These are phyloP conservation scores for Melangyna quadrimaculata DNA, from an alignment of 2,888 invertebrate species.

Conservation along the genomic window DNA sequence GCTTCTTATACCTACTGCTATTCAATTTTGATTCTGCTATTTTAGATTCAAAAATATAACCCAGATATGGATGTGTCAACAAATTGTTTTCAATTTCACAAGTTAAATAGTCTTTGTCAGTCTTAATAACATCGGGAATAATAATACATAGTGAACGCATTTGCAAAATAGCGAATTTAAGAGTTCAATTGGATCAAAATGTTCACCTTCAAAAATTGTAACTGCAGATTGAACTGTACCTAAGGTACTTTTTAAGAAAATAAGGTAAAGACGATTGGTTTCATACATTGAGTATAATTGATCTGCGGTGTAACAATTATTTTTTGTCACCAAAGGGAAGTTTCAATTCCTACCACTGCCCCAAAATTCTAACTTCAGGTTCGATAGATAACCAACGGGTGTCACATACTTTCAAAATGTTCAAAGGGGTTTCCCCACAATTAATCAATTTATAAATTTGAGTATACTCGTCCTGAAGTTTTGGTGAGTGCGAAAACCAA, in stretches of 20 bases:
- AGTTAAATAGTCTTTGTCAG: background rate
- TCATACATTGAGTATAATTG: too few species aligned
- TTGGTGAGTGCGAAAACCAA: too few species aligned
- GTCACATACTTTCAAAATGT: slow-evolving; percentile 49
- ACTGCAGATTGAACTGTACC: background rate
- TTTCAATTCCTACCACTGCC: slow-evolving; percentile 53
- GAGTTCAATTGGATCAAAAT: background rate
- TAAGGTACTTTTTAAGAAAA: background rate
- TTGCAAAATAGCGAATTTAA: background rate
- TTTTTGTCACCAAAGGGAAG: slow-evolving; percentile 48
- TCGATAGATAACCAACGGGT: slow-evolving; percentile 60
- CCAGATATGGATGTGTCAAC: too few species aligned
- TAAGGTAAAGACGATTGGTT: background rate
- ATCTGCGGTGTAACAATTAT: background rate
- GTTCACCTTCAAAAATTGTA: background rate
- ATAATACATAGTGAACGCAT: background rate
- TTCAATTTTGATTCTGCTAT: too few species aligned
- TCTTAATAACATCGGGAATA: background rate
- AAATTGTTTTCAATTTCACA: background rate
- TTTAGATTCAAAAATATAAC: too few species aligned
- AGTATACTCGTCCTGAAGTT: too few species aligned
- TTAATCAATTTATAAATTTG: too few species aligned
- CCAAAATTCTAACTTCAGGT: slow-evolving; percentile 44
- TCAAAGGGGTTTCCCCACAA: slow-evolving; percentile 15
- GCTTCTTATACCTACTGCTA: too few species aligned